Evolutionary conservation across 1,140 invertebrate species (phyloP).

Genomic region (Drosophila parabipectinata): DNA sequence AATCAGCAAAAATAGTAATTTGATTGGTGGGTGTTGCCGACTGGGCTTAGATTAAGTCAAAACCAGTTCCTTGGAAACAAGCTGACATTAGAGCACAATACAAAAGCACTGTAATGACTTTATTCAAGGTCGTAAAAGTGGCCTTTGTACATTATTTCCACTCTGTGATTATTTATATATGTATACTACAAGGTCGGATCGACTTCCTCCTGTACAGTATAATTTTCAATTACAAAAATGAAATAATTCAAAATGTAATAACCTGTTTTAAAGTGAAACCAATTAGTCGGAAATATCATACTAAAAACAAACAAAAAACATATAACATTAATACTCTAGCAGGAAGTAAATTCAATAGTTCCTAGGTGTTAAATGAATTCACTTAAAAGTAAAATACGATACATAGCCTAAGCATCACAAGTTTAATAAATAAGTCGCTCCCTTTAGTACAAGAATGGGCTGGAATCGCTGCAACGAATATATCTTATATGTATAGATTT

Average conservation of each 20-base stretch:
- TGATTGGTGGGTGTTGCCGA: neutral
- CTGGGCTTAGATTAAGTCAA: neutral
- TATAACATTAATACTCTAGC: too few species aligned
- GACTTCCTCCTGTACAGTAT: slow-evolving; percentile 45
- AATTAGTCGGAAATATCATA: slow-evolving; percentile 66
- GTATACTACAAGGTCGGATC: neutral
- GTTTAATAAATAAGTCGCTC: too few species aligned
- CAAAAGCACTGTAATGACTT: neutral
- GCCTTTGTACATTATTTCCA: neutral
- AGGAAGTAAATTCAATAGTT: too few species aligned
- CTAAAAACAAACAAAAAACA: slow-evolving; percentile 42
- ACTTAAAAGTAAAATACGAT: too few species aligned
- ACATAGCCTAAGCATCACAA: slow-evolving; percentile 12
- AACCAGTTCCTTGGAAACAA: neutral
- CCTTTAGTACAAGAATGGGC: too few species aligned
- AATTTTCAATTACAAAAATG: slow-evolving; percentile 19
- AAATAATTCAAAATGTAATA: slow-evolving; percentile 31
- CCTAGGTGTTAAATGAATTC: too few species aligned
- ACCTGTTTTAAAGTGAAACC: slow-evolving; percentile 50
- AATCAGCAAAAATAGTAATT: neutral
- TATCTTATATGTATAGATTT: too few species aligned
- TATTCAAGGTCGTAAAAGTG: neutral
- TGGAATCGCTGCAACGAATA: too few species aligned
- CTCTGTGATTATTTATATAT: too few species aligned
- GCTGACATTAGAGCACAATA: neutral